A percentile compares a stretch with the other conserved stretches of the same genome.
These are phyloP conservation scores for Athene noctua DNA, from an alignment of 2,113 vertebrate species.

Conservation along the genomic window DNA sequence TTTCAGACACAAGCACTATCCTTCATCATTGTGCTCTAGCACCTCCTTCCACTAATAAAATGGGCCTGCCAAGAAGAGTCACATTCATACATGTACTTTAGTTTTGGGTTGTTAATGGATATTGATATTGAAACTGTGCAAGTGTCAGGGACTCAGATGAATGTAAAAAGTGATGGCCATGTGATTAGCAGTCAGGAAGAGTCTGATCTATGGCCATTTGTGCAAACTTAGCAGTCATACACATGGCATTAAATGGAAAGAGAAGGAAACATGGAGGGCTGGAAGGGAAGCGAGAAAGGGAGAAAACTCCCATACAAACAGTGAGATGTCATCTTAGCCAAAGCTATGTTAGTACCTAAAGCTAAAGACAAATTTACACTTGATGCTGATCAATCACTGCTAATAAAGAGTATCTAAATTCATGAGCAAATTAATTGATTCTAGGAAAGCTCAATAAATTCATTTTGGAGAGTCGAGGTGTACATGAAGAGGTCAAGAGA, in stretches of 20 bases:
- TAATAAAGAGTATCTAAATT: background rate
- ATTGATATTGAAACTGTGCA: background rate
- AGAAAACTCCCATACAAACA: fast-evolving
- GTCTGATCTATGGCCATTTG: background rate
- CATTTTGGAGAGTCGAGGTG: background rate
- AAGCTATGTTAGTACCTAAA: background rate
- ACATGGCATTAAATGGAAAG: background rate
- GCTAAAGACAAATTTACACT: background rate
- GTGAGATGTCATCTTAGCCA: background rate
- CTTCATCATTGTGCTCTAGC: background rate
- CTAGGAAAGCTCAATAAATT: background rate
- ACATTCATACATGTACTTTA: background rate
- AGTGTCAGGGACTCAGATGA: background rate
- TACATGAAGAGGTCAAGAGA: background rate
- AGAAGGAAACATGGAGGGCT: background rate
- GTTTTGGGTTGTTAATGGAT: background rate
- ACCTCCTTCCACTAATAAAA: background rate
- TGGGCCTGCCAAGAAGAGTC: background rate
- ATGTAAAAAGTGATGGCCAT: background rate
- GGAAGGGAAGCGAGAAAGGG: background rate
- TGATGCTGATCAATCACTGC: background rate
- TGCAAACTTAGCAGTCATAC: background rate
- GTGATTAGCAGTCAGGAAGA: background rate
- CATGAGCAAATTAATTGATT: background rate
- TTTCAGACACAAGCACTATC: background rate